These are phyloP conservation scores for Petromus typicus DNA, from an alignment of 2,113 vertebrate genomes.

Conservation along the genomic window DNA sequence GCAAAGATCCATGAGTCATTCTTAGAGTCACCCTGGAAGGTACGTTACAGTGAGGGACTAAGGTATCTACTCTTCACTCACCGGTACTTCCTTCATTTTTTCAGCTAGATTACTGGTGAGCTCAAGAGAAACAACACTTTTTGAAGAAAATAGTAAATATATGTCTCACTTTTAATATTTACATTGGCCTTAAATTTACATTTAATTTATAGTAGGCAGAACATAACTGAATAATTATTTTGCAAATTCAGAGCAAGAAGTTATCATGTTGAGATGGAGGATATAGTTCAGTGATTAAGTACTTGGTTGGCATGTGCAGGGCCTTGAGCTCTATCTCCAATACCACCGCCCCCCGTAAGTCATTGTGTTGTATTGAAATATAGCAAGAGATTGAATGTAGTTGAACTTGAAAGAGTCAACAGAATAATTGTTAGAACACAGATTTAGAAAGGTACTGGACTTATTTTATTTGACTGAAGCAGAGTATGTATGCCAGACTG, in stretches of 20 bases:
- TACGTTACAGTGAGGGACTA: neutral
- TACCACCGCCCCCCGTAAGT: neutral
- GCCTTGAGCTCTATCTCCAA: neutral
- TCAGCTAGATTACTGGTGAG: neutral
- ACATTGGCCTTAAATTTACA: too few relatives aligned
- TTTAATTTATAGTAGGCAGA: too few relatives aligned
- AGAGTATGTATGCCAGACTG: neutral
- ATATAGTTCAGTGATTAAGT: neutral
- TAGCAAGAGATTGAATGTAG: neutral
- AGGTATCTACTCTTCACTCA: too few relatives aligned
- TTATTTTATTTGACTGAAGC: neutral
- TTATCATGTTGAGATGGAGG: neutral
- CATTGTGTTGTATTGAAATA: neutral
- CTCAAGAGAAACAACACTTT: neutral
- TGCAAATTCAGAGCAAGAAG: neutral
- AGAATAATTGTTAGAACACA: neutral
- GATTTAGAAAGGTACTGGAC: neutral
- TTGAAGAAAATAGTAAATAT: neutral
- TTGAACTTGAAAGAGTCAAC: neutral
- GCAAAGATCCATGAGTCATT: constrained; percentile 72
- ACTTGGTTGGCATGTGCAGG: neutral
- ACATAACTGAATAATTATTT: neutral
- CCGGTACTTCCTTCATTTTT: neutral
- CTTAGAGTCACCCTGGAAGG: constrained; percentile 56
- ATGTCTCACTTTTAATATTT: neutral